phyloP scores from a whole-genome alignment of 2,797 vertebrate genomes.

The Caiman crocodilus region DNA sequence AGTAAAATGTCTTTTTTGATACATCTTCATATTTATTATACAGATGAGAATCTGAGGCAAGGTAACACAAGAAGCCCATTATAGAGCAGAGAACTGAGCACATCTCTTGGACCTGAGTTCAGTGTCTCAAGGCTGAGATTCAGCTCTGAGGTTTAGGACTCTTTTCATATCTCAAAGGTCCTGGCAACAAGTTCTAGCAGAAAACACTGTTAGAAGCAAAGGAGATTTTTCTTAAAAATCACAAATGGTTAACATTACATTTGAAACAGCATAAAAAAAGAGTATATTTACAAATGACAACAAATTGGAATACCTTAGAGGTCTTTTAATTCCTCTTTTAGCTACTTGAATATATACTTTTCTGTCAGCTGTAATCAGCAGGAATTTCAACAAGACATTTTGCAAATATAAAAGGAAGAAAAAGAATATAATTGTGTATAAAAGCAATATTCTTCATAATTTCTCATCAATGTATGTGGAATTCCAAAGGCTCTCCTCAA shows the following conservation, averaged over 20 bases:
- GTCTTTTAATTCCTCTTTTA: background rate
- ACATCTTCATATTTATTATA: background rate
- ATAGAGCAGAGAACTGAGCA: too few relatives aligned
- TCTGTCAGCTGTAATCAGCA: background rate
- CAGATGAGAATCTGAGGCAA: slow-evolving; percentile 4
- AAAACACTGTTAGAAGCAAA: background rate
- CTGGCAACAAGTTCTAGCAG: background rate
- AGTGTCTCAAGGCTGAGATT: too few relatives aligned
- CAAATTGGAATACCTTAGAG: too few relatives aligned
- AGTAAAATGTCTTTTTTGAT: background rate
- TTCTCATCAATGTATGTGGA: background rate
- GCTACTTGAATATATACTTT: background rate
- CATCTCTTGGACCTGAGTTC: too few relatives aligned
- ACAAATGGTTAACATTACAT: background rate
- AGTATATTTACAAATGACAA: background rate
- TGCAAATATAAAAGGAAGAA: background rate
- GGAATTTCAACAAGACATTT: background rate
- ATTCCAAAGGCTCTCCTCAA: background rate
- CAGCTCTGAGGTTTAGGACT: background rate
- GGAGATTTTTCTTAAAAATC: background rate
- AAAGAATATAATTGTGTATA: background rate
- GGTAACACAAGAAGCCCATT: too few relatives aligned
- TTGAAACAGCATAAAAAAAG: background rate
- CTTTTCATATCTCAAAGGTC: accelerated
- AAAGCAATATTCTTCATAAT: background rate